These are phyloP conservation scores for Parotia lawesii DNA, from an alignment of 2,113 vertebrate genomes.

Conservation along the genomic window DNA sequence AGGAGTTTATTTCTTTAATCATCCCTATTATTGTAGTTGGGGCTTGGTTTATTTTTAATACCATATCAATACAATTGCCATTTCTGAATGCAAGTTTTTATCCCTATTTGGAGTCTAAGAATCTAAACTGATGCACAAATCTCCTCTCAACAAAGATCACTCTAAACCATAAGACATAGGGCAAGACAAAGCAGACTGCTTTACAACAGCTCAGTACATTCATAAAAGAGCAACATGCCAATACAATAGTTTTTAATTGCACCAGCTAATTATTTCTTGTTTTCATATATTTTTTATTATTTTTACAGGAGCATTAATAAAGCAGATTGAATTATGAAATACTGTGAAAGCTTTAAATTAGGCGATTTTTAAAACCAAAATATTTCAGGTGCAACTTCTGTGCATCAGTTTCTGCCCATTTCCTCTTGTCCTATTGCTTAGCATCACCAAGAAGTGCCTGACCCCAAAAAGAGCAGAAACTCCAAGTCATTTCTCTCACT, in stretches of 20 bases:
- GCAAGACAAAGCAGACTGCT: not conserved
- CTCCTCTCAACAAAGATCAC: not conserved
- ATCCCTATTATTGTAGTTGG: not conserved
- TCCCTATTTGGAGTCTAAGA: not conserved
- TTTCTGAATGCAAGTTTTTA: not conserved
- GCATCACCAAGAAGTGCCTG: not conserved
- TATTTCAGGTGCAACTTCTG: not conserved
- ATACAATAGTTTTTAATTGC: not conserved
- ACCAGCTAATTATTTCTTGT: not conserved
- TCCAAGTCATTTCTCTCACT: not conserved
- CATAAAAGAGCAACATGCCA: not conserved
- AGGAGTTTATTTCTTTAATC: not conserved
- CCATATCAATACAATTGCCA: not conserved
- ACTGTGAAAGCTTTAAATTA: not conserved
- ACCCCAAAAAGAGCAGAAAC: not conserved
- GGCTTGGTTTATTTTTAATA: not conserved
- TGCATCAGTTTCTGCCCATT: not conserved
- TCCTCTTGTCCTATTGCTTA: not conserved
- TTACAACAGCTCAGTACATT: not conserved
- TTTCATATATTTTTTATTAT: not conserved
- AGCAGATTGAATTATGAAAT: not conserved
- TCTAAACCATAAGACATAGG: not conserved
- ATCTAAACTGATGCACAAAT: not conserved
- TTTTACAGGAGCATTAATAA: not conserved
- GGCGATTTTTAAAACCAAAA: not conserved